Evolutionary conservation across 2,113 vertebrate species (phyloP).

Genomic region (Hipposideros armiger): DNA sequence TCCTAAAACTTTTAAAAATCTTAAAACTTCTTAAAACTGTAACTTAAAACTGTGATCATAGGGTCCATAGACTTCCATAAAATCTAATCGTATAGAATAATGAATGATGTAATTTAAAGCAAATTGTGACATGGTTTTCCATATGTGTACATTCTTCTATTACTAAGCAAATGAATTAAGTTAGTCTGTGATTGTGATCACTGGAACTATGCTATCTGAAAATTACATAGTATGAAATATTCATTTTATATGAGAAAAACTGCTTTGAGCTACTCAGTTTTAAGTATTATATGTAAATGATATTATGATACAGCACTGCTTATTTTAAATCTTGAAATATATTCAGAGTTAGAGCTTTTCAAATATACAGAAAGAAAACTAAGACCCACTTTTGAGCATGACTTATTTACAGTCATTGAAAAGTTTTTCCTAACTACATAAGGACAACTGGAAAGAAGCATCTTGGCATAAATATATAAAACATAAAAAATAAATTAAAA

Average conservation of each 20-base stretch:
- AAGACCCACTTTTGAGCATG: neutral
- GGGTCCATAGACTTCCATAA: neutral
- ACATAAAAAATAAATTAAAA: too few relatives aligned
- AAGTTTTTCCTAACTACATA: neutral
- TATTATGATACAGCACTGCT: neutral
- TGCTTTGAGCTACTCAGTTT: neutral
- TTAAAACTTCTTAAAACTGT: neutral
- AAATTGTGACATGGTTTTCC: neutral
- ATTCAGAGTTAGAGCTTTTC: neutral
- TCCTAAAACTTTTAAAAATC: neutral
- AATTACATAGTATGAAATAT: neutral
- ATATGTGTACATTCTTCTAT: neutral
- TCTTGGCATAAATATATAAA: neutral
- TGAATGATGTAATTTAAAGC: neutral
- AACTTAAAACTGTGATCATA: neutral
- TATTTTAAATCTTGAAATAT: constrained; percentile 33
- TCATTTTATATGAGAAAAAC: neutral
- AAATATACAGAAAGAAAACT: neutral
- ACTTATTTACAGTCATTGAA: neutral
- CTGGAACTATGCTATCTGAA: neutral
- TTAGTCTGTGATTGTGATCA: neutral
- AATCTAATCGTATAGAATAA: neutral
- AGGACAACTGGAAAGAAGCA: neutral
- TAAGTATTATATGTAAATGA: neutral
- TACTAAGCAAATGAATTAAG: neutral